phyloP scores from a whole-genome alignment of 2,113 vertebrate genomes.

The Delphinus delphis region DNA sequence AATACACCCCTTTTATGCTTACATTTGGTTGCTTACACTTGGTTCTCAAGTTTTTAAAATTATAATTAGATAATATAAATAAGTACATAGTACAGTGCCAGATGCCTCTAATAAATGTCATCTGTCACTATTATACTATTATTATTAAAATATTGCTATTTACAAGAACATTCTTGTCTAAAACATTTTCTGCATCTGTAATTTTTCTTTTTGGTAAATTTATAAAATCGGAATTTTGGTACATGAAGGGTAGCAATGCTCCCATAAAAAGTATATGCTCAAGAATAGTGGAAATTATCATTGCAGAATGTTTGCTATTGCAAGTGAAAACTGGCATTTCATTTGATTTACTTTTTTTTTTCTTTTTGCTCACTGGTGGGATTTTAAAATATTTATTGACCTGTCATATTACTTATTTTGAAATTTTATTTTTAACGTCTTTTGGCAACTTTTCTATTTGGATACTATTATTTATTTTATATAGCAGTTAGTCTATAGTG shows the following conservation, averaged over 20 bases:
- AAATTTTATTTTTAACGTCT: neutral
- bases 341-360: neutral
- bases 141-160: slow-evolving; percentile 33
- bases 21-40: neutral
- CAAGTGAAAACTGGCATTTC: neutral
- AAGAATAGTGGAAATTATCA: neutral
- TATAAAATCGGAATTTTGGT: neutral
- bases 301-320: neutral
- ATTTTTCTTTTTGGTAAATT: neutral
- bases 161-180: neutral
- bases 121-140: neutral
- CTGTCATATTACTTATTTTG: neutral
- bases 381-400: neutral
- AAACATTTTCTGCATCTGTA: neutral
- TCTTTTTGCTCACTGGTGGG: neutral
- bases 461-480: neutral
- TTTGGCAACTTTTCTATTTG: neutral
- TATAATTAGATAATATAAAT: slow-evolving; percentile 18
- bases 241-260: neutral
- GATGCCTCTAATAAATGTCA: neutral
- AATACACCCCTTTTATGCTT: neutral
- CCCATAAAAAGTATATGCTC: neutral
- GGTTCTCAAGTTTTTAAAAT: neutral
- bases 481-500: neutral
- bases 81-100: neutral